Evolutionary conservation across 2,113 vertebrate species (phyloP).

Genomic region (Varanus salvator): DNA sequence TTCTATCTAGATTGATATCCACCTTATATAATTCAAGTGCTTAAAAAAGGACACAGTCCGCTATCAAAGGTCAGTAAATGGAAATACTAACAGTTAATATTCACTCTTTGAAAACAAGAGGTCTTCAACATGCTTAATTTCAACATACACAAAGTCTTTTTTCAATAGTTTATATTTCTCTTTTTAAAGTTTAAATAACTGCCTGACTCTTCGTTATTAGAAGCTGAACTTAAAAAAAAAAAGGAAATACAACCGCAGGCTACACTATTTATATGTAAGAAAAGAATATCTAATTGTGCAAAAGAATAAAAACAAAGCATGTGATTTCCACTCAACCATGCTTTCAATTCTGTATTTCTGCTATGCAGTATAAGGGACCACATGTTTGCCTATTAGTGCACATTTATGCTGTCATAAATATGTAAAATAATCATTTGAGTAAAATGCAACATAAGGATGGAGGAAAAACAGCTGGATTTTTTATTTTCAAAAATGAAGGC

Average conservation of each 20-base stretch:
- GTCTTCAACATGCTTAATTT: constrained; percentile 5
- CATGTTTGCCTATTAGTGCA: not conserved
- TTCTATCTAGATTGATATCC: not conserved
- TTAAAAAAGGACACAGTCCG: not conserved
- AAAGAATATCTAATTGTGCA: not conserved
- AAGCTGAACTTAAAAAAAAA: not conserved
- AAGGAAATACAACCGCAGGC: constrained; percentile 11
- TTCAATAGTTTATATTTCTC: constrained; percentile 31
- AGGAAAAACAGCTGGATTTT: too few species aligned
- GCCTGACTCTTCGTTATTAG: constrained; percentile 12
- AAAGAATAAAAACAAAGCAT: not conserved
- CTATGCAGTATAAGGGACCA: not conserved
- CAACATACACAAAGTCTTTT: constrained; percentile 11
- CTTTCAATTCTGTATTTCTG: not conserved
- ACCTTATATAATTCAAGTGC: not conserved
- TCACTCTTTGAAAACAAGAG: not conserved
- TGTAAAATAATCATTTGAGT: not conserved
- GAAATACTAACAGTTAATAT: constrained; percentile 28
- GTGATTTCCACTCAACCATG: not conserved
- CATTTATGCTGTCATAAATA: too few species aligned
- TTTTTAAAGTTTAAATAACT: constrained; percentile 31
- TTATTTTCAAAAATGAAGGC: too few species aligned
- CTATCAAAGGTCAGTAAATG: not conserved
- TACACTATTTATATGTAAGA: constrained; percentile 1
- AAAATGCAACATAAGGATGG: not conserved